Evolutionary conservation across 2,888 invertebrate genomes (phyloP).

Genomic region (Thymelicus sylvestris): DNA sequence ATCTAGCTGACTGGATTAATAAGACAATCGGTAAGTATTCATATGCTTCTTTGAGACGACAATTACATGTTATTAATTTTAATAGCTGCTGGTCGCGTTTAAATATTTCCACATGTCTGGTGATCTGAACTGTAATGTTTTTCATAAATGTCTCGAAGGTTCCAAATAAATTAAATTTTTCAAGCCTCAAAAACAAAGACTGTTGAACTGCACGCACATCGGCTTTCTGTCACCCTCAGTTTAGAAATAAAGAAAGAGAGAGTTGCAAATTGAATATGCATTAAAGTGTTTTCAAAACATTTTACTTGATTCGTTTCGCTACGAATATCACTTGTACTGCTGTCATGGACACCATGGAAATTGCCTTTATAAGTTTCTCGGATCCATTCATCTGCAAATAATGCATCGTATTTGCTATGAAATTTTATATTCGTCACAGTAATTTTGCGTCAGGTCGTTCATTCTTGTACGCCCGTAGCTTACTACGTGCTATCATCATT

Average conservation of each 20-base stretch:
- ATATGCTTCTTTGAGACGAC: too few species aligned
- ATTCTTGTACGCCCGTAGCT: background rate
- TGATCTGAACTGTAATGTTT: background rate
- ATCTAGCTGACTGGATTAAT: slow-evolving; percentile 95
- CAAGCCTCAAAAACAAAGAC: slow-evolving; percentile 18
- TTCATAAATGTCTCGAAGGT: background rate
- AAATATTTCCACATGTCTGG: background rate
- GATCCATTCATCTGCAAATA: slow-evolving; percentile 40
- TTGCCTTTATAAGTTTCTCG: slow-evolving; percentile 67
- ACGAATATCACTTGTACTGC: slow-evolving; percentile 23
- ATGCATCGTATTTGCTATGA: slow-evolving; percentile 14
- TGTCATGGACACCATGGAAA: slow-evolving; percentile 53
- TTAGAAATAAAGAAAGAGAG: slow-evolving; percentile 31
- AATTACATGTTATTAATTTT: too few species aligned
- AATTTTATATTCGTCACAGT: slow-evolving; percentile 21
- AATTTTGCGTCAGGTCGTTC: slow-evolving; percentile 6
- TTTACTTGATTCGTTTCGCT: slow-evolving; percentile 33
- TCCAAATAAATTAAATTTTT: slow-evolving; percentile 7
- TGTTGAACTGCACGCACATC: background rate
- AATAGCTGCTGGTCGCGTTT: background rate
- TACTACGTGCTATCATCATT: background rate
- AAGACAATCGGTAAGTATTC: slow-evolving; percentile 90
- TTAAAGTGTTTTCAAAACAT: slow-evolving; percentile 12
- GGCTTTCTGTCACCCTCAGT: background rate
- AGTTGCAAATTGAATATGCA: slow-evolving; percentile 26